Conservation (phyloP, 2,113 vertebrate species). For the Cygnus atratus region DNA sequence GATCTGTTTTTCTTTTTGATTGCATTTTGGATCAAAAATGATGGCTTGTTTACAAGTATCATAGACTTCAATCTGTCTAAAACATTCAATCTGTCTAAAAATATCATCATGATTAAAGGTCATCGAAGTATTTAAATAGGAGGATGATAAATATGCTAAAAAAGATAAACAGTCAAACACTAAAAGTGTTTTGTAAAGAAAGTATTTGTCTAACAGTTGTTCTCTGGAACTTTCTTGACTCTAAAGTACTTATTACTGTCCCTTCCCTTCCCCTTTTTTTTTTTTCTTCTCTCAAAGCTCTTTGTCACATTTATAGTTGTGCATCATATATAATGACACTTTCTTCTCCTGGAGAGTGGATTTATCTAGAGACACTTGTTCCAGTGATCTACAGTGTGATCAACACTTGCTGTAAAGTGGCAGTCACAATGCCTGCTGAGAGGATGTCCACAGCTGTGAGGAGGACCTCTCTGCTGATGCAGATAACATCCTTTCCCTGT, state of each 20-base stretch:
- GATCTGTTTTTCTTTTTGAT: neutral
- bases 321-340: neutral
- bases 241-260: neutral
- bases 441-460: neutral
- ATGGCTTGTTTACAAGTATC: neutral
- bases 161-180: neutral
- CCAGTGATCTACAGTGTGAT: neutral
- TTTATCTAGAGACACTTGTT: neutral
- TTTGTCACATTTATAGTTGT: neutral
- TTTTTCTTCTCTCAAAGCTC: neutral
- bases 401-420: neutral
- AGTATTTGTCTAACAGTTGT: neutral
- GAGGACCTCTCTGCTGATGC: neutral
- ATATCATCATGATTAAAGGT: neutral
- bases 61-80: neutral
- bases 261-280: too few species aligned
- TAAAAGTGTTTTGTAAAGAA: neutral
- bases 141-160: neutral
- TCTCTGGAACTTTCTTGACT: neutral
- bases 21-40: neutral
- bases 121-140: neutral
- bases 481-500: neutral
- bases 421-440: neutral
- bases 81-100: neutral
- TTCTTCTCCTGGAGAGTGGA: neutral